These are phyloP conservation scores for Talpa occidentalis DNA, from an alignment of 2,113 vertebrate genomes.

Conservation along the genomic window DNA sequence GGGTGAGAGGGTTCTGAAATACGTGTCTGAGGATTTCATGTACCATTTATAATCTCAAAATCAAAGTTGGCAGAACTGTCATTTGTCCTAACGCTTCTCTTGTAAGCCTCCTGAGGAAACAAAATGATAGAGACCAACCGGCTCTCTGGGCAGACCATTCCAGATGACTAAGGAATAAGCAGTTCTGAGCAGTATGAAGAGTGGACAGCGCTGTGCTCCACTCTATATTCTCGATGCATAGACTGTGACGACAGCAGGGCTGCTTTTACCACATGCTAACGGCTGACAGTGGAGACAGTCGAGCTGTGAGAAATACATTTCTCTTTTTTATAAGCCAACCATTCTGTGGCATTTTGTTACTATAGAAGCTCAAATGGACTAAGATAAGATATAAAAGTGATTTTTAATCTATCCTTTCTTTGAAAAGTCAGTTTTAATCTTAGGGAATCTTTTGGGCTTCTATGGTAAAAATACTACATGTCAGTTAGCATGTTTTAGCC, in stretches of 20 bases:
- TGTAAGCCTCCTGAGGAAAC: not conserved
- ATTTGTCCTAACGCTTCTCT: not conserved
- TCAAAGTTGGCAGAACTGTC: not conserved
- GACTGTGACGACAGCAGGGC: not conserved
- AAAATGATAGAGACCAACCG: not conserved
- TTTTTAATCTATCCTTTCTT: slow-evolving; percentile 16
- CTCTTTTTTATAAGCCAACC: not conserved
- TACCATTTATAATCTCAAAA: not conserved
- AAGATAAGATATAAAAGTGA: not conserved
- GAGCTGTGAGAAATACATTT: not conserved
- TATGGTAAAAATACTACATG: not conserved
- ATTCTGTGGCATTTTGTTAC: not conserved
- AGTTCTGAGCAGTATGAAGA: not conserved
- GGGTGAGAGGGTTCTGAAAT: not conserved
- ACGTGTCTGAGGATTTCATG: not conserved
- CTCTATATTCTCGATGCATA: not conserved
- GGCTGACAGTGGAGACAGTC: not conserved
- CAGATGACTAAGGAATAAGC: not conserved
- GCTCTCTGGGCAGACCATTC: not conserved
- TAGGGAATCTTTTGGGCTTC: not conserved
- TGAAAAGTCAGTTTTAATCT: not conserved
- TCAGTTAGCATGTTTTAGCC: not conserved
- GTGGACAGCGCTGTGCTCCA: not conserved
- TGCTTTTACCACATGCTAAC: not conserved
- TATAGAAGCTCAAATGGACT: not conserved